Conservation (phyloP, 2,113 vertebrate species). For the Sylvilagus bachmani region DNA sequence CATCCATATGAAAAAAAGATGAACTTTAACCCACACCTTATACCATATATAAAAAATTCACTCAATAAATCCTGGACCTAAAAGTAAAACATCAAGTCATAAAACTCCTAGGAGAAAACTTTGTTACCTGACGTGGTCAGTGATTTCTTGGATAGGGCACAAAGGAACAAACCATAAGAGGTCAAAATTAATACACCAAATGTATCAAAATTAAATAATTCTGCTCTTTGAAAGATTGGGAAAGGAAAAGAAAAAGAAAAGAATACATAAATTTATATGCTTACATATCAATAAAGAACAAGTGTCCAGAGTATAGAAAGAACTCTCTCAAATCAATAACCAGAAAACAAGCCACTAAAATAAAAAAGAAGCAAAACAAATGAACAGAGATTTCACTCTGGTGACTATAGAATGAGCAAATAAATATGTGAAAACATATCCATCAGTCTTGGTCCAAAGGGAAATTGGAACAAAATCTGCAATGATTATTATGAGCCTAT, state of each 20-base stretch:
- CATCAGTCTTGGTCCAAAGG: background rate
- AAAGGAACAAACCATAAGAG: background rate
- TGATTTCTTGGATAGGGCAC: slow-evolving; percentile 3
- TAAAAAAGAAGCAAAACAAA: background rate
- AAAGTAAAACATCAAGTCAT: slow-evolving; percentile 15
- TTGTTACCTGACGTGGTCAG: background rate
- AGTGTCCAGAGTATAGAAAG: background rate
- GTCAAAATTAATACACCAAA: background rate
- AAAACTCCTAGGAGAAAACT: slow-evolving; percentile 1
- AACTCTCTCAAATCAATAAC: slow-evolving; percentile 4
- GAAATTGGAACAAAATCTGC: slow-evolving; percentile 2
- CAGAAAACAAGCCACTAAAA: background rate
- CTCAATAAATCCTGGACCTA: slow-evolving; percentile 28
- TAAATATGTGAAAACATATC: slow-evolving; percentile 4
- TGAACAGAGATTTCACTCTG: background rate
- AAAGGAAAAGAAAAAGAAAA: background rate
- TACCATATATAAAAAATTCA: background rate
- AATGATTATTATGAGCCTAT: background rate
- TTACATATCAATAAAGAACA: background rate
- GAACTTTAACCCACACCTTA: background rate
- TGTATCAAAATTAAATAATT: slow-evolving; percentile 48
- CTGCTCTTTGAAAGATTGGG: background rate
- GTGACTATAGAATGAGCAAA: background rate
- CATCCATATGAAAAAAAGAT: background rate
- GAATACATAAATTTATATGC: background rate